Evolutionary conservation across 2,797 vertebrate species (phyloP).

Genomic region (Zalophus californianus): DNA sequence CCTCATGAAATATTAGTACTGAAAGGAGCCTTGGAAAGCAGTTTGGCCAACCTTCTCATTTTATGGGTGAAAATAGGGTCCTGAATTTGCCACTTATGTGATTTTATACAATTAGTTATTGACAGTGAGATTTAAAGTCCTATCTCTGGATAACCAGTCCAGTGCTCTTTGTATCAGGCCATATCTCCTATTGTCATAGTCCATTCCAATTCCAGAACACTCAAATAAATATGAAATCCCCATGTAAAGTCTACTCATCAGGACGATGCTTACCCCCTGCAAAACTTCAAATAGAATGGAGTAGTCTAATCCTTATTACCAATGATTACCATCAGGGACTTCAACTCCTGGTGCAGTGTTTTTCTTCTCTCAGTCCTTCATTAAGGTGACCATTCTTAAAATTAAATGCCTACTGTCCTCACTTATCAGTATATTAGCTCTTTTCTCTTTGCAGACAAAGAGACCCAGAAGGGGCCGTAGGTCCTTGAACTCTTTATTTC

Average conservation of each 20-base stretch:
- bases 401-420: not conserved
- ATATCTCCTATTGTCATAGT: not conserved
- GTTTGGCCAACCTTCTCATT: not conserved
- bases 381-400: conserved; percentile 3
- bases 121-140: not conserved
- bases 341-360: not conserved
- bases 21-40: not conserved
- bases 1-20: not conserved
- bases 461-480: not conserved
- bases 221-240: not conserved
- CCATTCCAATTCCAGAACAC: not conserved
- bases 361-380: not conserved
- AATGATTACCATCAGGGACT: not conserved
- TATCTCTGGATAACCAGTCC: not conserved
- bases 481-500: not conserved
- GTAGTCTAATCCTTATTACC: not conserved
- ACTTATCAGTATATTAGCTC: not conserved
- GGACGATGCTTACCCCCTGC: not conserved
- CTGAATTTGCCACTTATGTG: not conserved
- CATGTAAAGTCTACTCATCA: not conserved
- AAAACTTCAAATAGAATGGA: not conserved
- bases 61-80: not conserved
- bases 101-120: not conserved
- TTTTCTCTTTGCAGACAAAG: not conserved
- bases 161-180: not conserved